Evolutionary conservation across 2,797 vertebrate species (phyloP), one percentile per base, ranked within the genome.

Genomic region (Varecia variegata): DNA sequence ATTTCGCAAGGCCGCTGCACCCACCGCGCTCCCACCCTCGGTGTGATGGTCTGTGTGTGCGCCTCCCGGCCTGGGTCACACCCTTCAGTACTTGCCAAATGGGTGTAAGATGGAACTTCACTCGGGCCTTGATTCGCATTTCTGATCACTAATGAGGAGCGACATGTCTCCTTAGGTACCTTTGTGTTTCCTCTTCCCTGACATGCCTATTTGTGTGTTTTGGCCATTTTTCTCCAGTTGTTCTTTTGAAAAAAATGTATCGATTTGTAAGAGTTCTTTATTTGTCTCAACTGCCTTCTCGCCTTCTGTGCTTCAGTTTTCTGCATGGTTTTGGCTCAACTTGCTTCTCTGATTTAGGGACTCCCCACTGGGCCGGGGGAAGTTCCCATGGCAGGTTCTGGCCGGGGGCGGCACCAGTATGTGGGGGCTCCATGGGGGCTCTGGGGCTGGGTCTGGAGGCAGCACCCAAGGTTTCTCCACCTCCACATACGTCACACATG

Each of bases 41-140:
- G 2, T 0, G 11, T 0, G 8, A 0, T 2, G 56, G 30, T 15
- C 40, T 2, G 10, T 21, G 15, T 30, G 54, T n/a, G 18, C 73
- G 15, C 27, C 9, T 18, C 15, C 20, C 13, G 38, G 20, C 56
- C 25, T 14, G 7, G 6, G 13, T 60, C 30, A 21, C 40, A 47
- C 40, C 2, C 38, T 5, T 65, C 40, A 15, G 58, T n/a, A 15
- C 62, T 20, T 15, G 58, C 80, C 38, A n/a, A 62, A 20, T 18
- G 47, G n/a, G 9, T 2, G 73, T 4, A 35, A 50, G 30, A 10
- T 17, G 38, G 45, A 40, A 85, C 56, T 47, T 85, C n/a, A 35
- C 38, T 3, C 32, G 27, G 13, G 17, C 4, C n/a, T 62, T 25
- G 0, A 76, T 73, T 52, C 54, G 38, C 25, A 14, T 58, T 38